Evolutionary conservation across 2,113 vertebrate genomes (phyloP).

Genomic region (Pao palembangensis): DNA sequence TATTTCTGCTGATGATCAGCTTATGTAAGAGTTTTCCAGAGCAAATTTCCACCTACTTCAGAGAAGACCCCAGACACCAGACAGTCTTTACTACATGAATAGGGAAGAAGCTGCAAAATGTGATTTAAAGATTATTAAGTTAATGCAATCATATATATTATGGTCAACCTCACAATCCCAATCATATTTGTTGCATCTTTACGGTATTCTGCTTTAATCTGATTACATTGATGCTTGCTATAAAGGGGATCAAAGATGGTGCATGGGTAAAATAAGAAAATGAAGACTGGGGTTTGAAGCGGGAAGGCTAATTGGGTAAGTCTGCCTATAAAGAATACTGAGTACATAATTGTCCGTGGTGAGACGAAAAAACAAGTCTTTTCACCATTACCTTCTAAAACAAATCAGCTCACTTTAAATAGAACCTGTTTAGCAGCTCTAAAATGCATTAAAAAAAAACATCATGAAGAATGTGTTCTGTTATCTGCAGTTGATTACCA

Average conservation of each 20-base stretch:
- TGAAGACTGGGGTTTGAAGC: constrained; percentile 29
- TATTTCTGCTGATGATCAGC: constrained; percentile 29
- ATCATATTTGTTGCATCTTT: constrained; percentile 18
- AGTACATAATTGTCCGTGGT: not conserved
- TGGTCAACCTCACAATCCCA: constrained; percentile 8
- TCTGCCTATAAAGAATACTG: too few relatives aligned
- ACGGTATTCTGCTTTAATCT: constrained; percentile 20
- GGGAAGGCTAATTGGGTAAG: constrained; percentile 1
- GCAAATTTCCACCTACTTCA: too few relatives aligned
- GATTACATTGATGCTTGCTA: constrained; percentile 8
- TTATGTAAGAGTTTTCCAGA: not conserved
- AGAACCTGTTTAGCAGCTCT: constrained; percentile 6
- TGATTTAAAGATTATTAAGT: constrained; percentile 17
- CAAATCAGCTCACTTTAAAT: constrained; percentile 6
- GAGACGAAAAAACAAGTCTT: not conserved
- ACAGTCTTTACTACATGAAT: too few relatives aligned
- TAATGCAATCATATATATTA: constrained; percentile 14
- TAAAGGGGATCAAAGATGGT: constrained; percentile 12
- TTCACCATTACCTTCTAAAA: not conserved
- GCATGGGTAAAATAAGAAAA: constrained; percentile 7
- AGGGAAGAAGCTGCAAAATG: constrained; percentile 6
- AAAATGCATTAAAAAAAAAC: not conserved
- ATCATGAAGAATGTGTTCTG: not conserved
- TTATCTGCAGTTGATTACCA: constrained; percentile 21
- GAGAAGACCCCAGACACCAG: too few relatives aligned